phyloP scores from a whole-genome alignment of 2,888 invertebrate species.

The Ischnus inquisitorius region DNA sequence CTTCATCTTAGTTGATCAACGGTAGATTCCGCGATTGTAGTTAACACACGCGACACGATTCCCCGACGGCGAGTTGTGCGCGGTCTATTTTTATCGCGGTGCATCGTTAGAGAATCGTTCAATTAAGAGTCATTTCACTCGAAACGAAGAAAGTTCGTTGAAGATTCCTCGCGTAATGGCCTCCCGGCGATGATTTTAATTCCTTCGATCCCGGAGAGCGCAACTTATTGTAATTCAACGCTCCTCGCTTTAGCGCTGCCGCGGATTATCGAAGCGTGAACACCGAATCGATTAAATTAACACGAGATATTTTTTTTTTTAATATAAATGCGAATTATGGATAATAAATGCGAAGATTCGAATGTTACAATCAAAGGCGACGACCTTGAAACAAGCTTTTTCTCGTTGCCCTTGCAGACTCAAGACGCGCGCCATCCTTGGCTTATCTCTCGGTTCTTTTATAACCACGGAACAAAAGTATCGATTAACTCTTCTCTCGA shows the following conservation, averaged over 20 bases:
- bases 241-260: neutral
- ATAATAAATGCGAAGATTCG: neutral
- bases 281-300: neutral
- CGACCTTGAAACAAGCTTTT: neutral
- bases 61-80: slow-evolving; percentile 4
- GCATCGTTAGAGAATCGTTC: slow-evolving; percentile 39
- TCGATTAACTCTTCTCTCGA: neutral
- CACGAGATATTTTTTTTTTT: neutral
- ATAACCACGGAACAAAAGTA: neutral
- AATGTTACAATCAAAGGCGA: neutral
- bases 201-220: neutral
- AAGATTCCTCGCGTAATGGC: slow-evolving; percentile 1
- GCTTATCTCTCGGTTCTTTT: neutral
- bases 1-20: neutral
- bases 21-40: slow-evolving; percentile 3
- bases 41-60: slow-evolving; percentile 21
- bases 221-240: neutral
- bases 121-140: slow-evolving; percentile 40
- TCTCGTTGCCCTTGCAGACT: slow-evolving; percentile 7
- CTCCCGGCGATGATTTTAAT: neutral
- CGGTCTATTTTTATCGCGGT: neutral
- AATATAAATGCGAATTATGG: neutral
- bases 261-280: neutral
- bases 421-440: neutral
- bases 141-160: slow-evolving; percentile 29